phyloP scores from a whole-genome alignment of 1,140 invertebrate species.

The Eueides isabella region DNA sequence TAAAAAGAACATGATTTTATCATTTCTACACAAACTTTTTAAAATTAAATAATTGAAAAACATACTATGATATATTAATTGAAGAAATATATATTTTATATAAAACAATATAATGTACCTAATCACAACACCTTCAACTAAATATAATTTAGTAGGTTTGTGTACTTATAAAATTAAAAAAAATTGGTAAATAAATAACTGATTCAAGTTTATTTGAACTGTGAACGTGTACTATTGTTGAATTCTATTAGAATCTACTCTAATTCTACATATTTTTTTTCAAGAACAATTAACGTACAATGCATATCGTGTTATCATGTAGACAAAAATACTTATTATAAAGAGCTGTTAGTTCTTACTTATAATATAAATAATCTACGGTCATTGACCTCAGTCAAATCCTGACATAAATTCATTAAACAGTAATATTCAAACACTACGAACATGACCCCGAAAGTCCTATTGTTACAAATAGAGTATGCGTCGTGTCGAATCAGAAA shows the following conservation, averaged over 20 bases:
- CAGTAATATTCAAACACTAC: slow-evolving; percentile 59
- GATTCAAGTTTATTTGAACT: too few relatives aligned
- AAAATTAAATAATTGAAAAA: too few relatives aligned
- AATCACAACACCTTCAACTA: too few relatives aligned
- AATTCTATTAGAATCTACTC: not conserved
- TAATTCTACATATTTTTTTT: not conserved
- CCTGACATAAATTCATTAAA: slow-evolving; percentile 70
- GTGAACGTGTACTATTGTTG: too few relatives aligned
- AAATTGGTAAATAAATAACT: too few relatives aligned
- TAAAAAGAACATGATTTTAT: not conserved
- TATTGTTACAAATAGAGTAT: slow-evolving; percentile 76
- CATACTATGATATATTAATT: not conserved
- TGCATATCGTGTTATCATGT: not conserved
- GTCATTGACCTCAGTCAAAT: slow-evolving; percentile 60
- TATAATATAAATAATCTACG: slow-evolving; percentile 24
- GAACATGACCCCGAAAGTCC: slow-evolving; percentile 72
- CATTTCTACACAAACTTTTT: not conserved
- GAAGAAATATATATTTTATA: not conserved
- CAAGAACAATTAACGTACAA: not conserved
- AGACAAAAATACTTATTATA: not conserved
- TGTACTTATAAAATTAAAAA: too few relatives aligned
- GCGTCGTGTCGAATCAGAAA: slow-evolving; percentile 75
- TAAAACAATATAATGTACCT: too few relatives aligned
- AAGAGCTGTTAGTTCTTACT: not conserved
- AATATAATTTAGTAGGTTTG: too few relatives aligned